Evolutionary conservation across 2,888 invertebrate genomes (phyloP).

Genomic region (Eucera pruinosa): DNA sequence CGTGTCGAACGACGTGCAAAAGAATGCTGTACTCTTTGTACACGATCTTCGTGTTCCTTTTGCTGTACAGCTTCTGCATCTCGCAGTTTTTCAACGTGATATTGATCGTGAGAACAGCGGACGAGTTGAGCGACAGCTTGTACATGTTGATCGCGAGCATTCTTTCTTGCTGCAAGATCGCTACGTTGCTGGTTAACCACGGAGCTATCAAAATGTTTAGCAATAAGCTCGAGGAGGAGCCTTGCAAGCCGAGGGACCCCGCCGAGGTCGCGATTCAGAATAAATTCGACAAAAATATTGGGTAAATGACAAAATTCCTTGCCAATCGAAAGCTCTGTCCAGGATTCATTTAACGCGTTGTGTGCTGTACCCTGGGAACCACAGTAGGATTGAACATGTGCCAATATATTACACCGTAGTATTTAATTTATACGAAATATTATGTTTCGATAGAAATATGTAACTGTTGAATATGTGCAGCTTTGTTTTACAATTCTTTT

Average conservation of each 20-base stretch:
- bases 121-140: conserved; percentile 46
- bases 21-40: conserved; percentile 19
- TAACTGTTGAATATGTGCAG: no score
- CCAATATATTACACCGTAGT: no score
- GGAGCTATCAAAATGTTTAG: conserved; percentile 4
- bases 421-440: no score
- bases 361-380: no score
- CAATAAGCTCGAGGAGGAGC: conserved; percentile 21
- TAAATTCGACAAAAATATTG: conserved; percentile 38
- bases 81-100: conserved; percentile 47
- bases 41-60: conserved; percentile 20
- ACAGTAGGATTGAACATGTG: no score
- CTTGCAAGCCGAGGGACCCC: conserved; percentile 25
- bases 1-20: background rate
- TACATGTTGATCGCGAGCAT: conserved; percentile 43
- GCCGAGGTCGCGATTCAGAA: conserved; percentile 25
- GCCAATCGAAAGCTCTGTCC: no score
- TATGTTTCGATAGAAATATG: no score
- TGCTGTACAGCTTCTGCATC: conserved; percentile 20
- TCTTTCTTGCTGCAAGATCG: conserved; percentile 41
- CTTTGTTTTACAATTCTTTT: no score
- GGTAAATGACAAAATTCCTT: no score
- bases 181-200: conserved; percentile 24
- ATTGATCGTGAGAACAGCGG: conserved; percentile 31
- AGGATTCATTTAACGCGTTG: no score